Evolutionary conservation across 2,797 vertebrate genomes (phyloP), one percentile per base, ranked within the genome.

Genomic region (Triplophysa yarkandensis): DNA sequence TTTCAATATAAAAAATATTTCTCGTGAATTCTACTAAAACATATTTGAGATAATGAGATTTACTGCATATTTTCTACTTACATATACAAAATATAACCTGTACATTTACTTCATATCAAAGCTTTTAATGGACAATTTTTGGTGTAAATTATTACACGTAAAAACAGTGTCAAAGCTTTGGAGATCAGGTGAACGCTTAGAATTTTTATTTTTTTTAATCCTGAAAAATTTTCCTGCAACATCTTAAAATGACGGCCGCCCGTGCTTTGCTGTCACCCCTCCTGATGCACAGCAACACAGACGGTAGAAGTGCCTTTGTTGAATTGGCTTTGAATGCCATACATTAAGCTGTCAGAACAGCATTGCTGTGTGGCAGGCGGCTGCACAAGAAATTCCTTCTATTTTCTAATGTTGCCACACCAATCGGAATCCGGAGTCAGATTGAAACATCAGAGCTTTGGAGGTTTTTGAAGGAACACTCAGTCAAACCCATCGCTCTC

Each of bases 271-370:
- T 63, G 71, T 43, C 78, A 58, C 62, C 17, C 62, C 7, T 27
- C 13, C 19, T 39, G 39, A 70, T 19, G 67, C 36, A 46, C 17
- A 46, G 4, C 28, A 1, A 19, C 13, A 36, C 52, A 14, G 32
- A 54, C 62, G n/a, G 30, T 21, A 34, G 70, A 54, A 43, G 57
- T 39, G 50, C 50, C 19, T 58, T 19, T 28, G 39, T 23, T n/a
- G 67, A 71, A 78, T 75, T 55, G 68, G 30, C 41, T 78, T 75
- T 75, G 60, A 81, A 75, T 67, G 76, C 19, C 25, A 64, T 73
- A 70, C 50, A 80, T 80, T 74, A 78, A 74, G 65, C 74, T 80
- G 78, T 80, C 81, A 83, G 30, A n/a, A 9, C 52, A 21, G 55
- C n/a, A 17, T 25, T 21, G 27, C 41, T 55, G 25, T 58, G 32